Evolutionary conservation across 2,113 vertebrate species (phyloP), one percentile per base, ranked within the genome.

Genomic region (Rhinichthys klamathensis): DNA sequence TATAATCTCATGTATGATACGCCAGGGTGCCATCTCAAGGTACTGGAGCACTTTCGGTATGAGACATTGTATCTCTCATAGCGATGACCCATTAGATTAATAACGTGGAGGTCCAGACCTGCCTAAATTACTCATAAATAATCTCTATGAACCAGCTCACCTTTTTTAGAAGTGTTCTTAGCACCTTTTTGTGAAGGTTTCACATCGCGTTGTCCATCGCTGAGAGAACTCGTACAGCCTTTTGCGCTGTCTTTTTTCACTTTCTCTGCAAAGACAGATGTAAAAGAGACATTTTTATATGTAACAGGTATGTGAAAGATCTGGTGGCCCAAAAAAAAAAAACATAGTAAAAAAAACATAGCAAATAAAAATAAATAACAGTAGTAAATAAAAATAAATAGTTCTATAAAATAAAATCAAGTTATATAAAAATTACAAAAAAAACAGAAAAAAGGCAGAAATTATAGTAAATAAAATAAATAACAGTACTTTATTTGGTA

Each of bases 71-170:
- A 41, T 41, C 18, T 41, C 67, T 70, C 18, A 0, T 23, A 23
- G 35, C 18, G 23, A 41, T 72, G 69, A 72, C 69, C 69, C 35
- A 41, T 72, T 41, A 41, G 21, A 5, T 72, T 72, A 72, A 72
- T 21, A 41, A 21, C 2, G 5, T 72, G 35, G 35, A 30, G 27
- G 80, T 32, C 63, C 23, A 23, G 44, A 51, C 61, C 78, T 80
- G 79, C 38, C 79, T 30, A 65, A 49, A 82, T 72, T 25, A 72
- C 32, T 10, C 49, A 49, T 77, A 70, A 70, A 60, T 63, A 35
- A 84, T 46, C 18, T 75, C 27, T 75, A 41, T 70, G 38, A 85
- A 49, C 63, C 2, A 6, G 21, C 84, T 86, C 80, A 88, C 87
- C 87, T 88, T 84, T 88, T 38, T 65, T 73, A 32, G 84, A 60